A percentile compares a stretch with the other conserved stretches of the same genome.
phyloP scores from a whole-genome alignment of 1,140 invertebrate genomes.

The Euwallacea similis region DNA sequence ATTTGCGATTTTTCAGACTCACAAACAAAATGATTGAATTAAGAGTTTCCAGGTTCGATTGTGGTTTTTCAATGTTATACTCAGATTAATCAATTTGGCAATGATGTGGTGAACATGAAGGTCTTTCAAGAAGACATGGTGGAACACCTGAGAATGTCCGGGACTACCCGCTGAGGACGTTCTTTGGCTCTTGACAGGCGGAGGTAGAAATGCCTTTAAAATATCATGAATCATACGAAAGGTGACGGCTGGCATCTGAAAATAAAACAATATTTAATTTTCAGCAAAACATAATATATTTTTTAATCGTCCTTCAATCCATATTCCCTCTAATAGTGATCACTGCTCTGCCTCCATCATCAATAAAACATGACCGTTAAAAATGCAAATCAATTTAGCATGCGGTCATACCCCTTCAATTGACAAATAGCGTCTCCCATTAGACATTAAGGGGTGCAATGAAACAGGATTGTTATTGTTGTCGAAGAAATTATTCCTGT shows the following conservation, averaged over 20 bases:
- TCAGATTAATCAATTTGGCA: not conserved
- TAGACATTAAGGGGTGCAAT: conserved; percentile 24
- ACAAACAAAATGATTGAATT: not conserved
- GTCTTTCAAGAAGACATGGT: conserved; percentile 19
- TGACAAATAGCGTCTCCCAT: conserved; percentile 28
- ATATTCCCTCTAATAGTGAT: no score
- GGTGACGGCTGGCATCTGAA: conserved; percentile 42
- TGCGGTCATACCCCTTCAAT: conserved; percentile 34
- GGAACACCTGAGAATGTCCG: conserved; percentile 46
- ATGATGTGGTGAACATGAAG: conserved; percentile 1
- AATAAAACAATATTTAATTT: conserved; percentile 4
- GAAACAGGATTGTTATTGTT: conserved; percentile 34
- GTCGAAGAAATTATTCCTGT: conserved; percentile 31
- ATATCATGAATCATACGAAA: conserved; percentile 38
- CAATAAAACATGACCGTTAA: conserved; percentile 11
- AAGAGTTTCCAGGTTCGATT: not conserved
- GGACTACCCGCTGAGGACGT: conserved; percentile 42
- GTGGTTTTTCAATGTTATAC: not conserved
- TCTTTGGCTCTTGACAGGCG: conserved; percentile 34
- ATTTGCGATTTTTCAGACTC: not conserved
- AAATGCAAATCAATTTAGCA: conserved; percentile 31
- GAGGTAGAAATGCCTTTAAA: conserved; percentile 35
- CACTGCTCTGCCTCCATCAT: not conserved
- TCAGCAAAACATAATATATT: no score
- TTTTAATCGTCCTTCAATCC: no score